phyloP scores from a whole-genome alignment of 53 echinoderm and acorn worm species.

The Zoroaster sp. region DNA sequence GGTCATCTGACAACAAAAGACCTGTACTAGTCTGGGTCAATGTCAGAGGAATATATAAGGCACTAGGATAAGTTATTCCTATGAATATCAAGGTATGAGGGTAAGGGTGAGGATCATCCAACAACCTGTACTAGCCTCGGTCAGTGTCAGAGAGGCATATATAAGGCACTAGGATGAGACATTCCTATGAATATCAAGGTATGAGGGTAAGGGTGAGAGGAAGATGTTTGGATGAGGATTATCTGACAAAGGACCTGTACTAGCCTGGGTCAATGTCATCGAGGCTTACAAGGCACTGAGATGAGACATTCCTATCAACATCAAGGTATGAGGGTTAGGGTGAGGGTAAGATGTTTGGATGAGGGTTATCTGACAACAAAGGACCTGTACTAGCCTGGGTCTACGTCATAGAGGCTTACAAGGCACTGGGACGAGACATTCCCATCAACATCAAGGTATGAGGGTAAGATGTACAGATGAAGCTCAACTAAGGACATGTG shows the following conservation, averaged over 20 bases:
- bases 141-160: too few relatives aligned
- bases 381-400: slow-evolving; percentile 73
- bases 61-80: too few relatives aligned
- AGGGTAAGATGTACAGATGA: not conserved
- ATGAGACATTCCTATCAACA: slow-evolving; percentile 87
- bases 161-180: too few relatives aligned
- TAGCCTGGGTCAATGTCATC: slow-evolving; percentile 81
- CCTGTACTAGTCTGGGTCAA: too few relatives aligned
- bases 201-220: not conserved
- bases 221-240: not conserved
- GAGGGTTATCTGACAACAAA: slow-evolving; percentile 65
- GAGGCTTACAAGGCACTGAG: slow-evolving; percentile 85
- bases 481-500: slow-evolving; percentile 66
- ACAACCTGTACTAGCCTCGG: too few relatives aligned
- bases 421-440: slow-evolving; percentile 75
- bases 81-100: too few relatives aligned
- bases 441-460: slow-evolving; percentile 95
- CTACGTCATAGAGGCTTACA: slow-evolving; percentile 91
- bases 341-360: not conserved
- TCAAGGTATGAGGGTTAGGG: slow-evolving; percentile 67
- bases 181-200: too few relatives aligned
- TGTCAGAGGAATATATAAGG: too few relatives aligned
- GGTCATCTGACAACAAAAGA: too few relatives aligned
- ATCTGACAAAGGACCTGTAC: slow-evolving; percentile 74
- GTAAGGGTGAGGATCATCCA: too few relatives aligned